phyloP scores from a whole-genome alignment of 2,797 vertebrate species.

The Chelonia mydas region DNA sequence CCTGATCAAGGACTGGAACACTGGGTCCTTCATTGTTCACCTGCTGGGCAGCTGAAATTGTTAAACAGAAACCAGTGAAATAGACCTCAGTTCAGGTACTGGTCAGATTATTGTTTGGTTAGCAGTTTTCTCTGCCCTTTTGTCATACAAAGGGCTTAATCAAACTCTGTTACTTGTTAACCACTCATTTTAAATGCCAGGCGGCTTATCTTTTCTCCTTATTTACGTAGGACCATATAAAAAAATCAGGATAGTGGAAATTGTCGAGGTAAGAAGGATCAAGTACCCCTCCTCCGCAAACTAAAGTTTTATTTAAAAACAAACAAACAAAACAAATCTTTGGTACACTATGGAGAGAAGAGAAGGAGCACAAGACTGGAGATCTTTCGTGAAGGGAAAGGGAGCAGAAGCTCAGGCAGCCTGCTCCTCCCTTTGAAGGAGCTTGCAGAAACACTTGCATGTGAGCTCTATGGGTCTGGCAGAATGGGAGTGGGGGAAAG shows the following conservation, averaged over 20 bases:
- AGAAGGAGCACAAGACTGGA: neutral
- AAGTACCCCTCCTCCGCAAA: constrained; percentile 49
- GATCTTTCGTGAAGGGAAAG: neutral
- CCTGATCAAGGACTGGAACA: neutral
- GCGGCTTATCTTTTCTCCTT: constrained; percentile 25
- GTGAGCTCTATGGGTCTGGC: neutral
- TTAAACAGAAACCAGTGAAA: constrained; percentile 22
- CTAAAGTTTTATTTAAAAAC: constrained; percentile 24
- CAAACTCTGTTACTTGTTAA: constrained; percentile 65
- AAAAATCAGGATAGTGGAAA: constrained; percentile 53
- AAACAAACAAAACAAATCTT: neutral
- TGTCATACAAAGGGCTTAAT: constrained; percentile 56
- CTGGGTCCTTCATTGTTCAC: neutral
- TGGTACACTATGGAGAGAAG: neutral
- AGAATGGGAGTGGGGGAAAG: rapidly evolving
- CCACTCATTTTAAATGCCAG: constrained; percentile 41
- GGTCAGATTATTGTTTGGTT: constrained; percentile 61
- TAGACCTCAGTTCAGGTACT: constrained; percentile 14
- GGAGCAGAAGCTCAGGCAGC: neutral
- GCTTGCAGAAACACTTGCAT: neutral
- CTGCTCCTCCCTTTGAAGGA: rapidly evolving
- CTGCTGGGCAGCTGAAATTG: neutral
- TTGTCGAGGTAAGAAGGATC: constrained; percentile 19
- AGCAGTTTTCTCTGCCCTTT: constrained; percentile 47
- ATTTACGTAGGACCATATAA: neutral